A percentile compares a stretch with the other conserved stretches of the same genome.
Evolutionary conservation across 2,797 vertebrate genomes (phyloP).

Genomic region (Buceros bicornis): DNA sequence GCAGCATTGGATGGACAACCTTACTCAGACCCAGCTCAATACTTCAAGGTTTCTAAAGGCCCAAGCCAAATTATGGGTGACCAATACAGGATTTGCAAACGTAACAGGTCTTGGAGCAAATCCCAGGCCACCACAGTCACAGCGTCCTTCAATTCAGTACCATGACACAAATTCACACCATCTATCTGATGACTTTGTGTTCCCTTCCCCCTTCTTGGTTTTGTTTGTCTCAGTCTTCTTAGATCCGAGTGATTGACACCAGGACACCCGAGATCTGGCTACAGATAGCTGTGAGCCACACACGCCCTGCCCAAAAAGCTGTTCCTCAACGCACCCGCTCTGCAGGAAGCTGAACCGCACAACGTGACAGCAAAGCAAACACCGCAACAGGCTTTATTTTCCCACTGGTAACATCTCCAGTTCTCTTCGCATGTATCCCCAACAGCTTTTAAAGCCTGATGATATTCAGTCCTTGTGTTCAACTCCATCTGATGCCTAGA

Average conservation of each 20-base stretch:
- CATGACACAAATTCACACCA: neutral
- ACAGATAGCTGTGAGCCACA: rapidly evolving
- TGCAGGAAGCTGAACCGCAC: neutral
- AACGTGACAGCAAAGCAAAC: neutral
- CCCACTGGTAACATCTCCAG: neutral
- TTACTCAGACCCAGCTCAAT: neutral
- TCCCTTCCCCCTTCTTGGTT: neutral
- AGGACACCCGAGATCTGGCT: neutral
- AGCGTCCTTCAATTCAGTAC: neutral
- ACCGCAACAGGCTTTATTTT: neutral
- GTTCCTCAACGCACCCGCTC: neutral
- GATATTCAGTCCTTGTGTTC: neutral
- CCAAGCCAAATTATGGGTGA: neutral
- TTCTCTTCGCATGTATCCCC: neutral
- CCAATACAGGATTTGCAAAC: neutral
- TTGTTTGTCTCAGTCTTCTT: neutral
- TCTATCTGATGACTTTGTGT: neutral
- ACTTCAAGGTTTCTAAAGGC: neutral
- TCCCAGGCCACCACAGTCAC: neutral
- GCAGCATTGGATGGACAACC: neutral
- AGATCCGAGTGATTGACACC: neutral
- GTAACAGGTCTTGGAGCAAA: neutral
- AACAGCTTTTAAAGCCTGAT: neutral
- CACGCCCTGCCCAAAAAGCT: neutral
- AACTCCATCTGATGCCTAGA: neutral